These are phyloP conservation scores for Chloropsis cyanopogon DNA, from an alignment of 2,113 vertebrate genomes.

Conservation along the genomic window DNA sequence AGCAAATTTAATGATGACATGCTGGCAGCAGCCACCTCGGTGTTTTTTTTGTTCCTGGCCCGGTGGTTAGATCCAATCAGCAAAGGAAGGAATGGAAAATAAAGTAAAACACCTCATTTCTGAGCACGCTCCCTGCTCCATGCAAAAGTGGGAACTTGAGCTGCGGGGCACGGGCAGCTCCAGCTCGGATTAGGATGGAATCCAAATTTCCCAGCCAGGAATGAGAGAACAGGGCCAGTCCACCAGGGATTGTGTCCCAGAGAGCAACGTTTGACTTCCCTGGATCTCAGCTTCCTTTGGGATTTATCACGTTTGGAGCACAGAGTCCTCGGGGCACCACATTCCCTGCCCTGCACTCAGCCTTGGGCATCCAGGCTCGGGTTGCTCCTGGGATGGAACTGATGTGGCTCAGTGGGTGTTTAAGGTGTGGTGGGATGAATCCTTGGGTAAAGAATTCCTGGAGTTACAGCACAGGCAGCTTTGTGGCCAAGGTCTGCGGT, in stretches of 20 bases:
- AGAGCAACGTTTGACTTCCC: background rate
- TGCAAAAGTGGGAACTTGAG: background rate
- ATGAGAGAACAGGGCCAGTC: background rate
- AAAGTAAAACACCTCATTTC: background rate
- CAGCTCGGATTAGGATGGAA: background rate
- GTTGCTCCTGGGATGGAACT: background rate
- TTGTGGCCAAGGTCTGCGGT: background rate
- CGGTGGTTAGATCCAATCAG: background rate
- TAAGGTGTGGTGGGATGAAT: background rate
- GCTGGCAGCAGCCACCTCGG: background rate
- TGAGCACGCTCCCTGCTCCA: background rate
- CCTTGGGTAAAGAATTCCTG: background rate
- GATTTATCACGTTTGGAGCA: background rate
- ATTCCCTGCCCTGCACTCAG: background rate
- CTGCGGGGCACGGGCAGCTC: background rate
- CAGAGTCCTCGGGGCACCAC: background rate
- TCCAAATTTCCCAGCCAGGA: background rate
- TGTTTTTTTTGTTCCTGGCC: background rate
- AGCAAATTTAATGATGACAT: slow-evolving; percentile 34
- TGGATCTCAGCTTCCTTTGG: background rate
- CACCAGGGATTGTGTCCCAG: background rate
- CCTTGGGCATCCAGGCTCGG: background rate
- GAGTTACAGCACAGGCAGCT: background rate
- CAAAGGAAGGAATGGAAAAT: background rate
- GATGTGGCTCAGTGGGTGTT: background rate